A percentile compares a stretch with the other conserved stretches of the same genome.
Evolutionary conservation across 1,140 invertebrate species (phyloP).

Genomic region (Sinella curviseta): DNA sequence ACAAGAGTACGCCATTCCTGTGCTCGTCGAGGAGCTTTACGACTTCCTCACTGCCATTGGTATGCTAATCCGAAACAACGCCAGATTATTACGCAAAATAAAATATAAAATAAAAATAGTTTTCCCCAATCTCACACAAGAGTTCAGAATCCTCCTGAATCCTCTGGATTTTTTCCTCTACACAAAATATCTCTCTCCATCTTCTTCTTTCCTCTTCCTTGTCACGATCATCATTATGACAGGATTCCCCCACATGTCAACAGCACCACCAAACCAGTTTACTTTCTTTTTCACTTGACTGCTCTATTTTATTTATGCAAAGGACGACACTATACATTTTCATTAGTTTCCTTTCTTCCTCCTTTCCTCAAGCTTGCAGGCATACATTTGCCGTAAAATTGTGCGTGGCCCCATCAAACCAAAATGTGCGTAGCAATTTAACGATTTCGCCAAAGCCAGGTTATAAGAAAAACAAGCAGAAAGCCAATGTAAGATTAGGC

Average conservation of each 20-base stretch:
- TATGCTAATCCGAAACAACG: no score
- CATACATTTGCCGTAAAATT: no score
- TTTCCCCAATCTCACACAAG: neutral
- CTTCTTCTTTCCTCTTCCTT: slow-evolving; percentile 25
- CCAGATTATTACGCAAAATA: neutral
- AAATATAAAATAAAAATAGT: neutral
- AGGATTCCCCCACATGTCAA: no score
- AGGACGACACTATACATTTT: neutral
- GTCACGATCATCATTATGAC: no score
- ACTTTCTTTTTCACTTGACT: no score
- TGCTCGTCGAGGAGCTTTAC: slow-evolving; percentile 67
- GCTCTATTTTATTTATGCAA: no score
- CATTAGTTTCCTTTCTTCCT: neutral
- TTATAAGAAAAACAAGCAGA: no score
- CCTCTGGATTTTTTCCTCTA: neutral
- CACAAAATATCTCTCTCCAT: neutral
- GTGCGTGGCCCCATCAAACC: no score
- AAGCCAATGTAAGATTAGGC: no score
- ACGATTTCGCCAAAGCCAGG: no score
- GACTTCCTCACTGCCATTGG: slow-evolving; percentile 69
- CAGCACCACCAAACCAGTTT: no score
- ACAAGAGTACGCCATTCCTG: slow-evolving; percentile 63
- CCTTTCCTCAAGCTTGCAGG: no score
- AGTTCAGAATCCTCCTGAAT: neutral
- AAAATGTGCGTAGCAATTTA: slow-evolving; percentile 2